Base-by-base conservation (phyloP, 2,888 invertebrate species). In the Anarsia innoxiella region DNA sequence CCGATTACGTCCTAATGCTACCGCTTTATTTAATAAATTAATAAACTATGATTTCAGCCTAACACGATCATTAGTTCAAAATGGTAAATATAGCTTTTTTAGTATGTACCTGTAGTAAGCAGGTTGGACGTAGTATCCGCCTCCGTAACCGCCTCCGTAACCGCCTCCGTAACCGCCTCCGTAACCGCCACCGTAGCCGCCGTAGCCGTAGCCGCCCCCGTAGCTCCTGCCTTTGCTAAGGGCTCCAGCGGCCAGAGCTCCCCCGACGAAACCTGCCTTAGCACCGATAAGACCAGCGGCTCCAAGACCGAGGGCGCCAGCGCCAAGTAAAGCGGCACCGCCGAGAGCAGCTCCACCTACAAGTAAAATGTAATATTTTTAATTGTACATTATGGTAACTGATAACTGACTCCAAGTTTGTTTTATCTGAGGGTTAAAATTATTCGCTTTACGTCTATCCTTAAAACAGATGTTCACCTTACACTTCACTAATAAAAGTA, bases 211-310 rank as follows among this genome's bases (percentile, higher is more conserved):
- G 13, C 55, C 49, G 13, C 46, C 44, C 16, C 58, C 60, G 32
- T 53, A 60, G 48, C 59, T 61, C 45, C 71, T 55, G 31, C 63
- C 53, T 38, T 63, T 58, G 23, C 45, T 40, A 12, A 69, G 44
- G 1, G 66, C 65, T 2, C 53, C 37, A n/a, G 70, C 58, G 1
- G 66, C 77, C 4, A 80, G 19, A 1, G 73, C 78, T 0, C 82
- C 82, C 1, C 82, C 82, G 10, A 83, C 31, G 10, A 79, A 51
- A 2, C 82, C 82, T 16, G 70, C 71, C 38, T 69, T 70, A 44
- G 67, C 73, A 1, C 76, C 76, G 8, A 77, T 30, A 1, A 42
- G 50, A 23, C 78, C 79, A 2, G 74, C 76, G 1, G 68, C 40
- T 9, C 75, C 76, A 3, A 65, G 73, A 8, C 71, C 76, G 2